A percentile compares a stretch with the other conserved stretches of the same genome.
Conservation (phyloP, 2,888 invertebrate species). For the Stenichneumon culpator region DNA sequence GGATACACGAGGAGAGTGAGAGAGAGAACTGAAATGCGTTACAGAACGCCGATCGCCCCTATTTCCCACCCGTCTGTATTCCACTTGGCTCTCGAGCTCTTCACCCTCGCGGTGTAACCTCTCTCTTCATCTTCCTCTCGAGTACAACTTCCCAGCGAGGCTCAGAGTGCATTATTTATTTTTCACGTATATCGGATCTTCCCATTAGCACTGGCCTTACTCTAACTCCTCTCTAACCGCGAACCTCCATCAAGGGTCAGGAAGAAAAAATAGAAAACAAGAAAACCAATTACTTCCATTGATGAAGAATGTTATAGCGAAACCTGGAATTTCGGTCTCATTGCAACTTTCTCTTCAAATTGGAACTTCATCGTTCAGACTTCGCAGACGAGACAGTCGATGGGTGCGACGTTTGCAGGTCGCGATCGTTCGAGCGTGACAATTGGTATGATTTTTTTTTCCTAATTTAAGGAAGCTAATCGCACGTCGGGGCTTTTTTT, state of each 20-base stretch:
- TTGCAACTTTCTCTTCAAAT: background rate
- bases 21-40: conserved; percentile 46
- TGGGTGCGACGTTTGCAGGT: background rate
- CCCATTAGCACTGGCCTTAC: background rate
- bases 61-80: conserved; percentile 53
- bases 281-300: background rate
- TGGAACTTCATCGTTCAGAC: conserved; percentile 1
- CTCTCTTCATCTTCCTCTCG: conserved; percentile 26
- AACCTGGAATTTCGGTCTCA: background rate
- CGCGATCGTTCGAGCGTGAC: background rate
- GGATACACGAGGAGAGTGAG: conserved; percentile 38
- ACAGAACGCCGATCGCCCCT: conserved; percentile 43
- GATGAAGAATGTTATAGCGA: background rate
- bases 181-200: conserved; percentile 40
- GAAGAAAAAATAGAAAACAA: background rate
- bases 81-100: conserved; percentile 58
- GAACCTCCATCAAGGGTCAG: background rate
- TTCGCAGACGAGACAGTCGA: conserved; percentile 1
- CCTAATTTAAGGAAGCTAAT: background rate
- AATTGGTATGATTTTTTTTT: background rate
- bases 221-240: background rate
- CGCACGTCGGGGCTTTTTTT: background rate
- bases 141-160: conserved; percentile 26
- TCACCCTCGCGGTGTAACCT: conserved; percentile 25
- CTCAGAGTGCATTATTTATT: conserved; percentile 46